phyloP scores from a whole-genome alignment of 2,888 invertebrate genomes.

The Scaptomyza tumidula region DNA sequence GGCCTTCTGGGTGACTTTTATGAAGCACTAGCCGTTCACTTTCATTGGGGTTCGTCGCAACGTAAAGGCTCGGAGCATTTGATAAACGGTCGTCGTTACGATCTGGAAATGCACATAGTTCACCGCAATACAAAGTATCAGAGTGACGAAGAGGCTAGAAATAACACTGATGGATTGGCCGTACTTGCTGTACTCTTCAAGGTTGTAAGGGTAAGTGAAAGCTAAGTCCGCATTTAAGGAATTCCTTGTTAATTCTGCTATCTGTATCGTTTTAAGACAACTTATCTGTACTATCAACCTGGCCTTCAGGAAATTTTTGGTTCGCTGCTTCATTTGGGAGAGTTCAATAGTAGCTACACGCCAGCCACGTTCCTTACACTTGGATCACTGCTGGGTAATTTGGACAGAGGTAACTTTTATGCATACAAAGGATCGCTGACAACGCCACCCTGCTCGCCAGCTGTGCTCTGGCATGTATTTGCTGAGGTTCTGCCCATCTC shows the following conservation, averaged over 20 bases:
- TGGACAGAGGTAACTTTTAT: slow-evolving; percentile 76
- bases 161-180: slow-evolving; percentile 86
- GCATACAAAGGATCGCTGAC: slow-evolving; percentile 88
- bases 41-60: slow-evolving; percentile 90
- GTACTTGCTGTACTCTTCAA: slow-evolving; percentile 88
- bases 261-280: slow-evolving; percentile 23
- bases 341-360: slow-evolving; percentile 70
- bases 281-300: slow-evolving; percentile 53
- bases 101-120: slow-evolving; percentile 88
- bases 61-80: slow-evolving; percentile 87
- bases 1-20: slow-evolving; percentile 67
- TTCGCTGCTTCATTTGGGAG: slow-evolving; percentile 56
- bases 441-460: slow-evolving; percentile 90
- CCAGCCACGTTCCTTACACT: slow-evolving; percentile 66
- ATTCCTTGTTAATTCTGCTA: not conserved
- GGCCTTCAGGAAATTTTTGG: slow-evolving; percentile 71
- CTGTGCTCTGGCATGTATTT: slow-evolving; percentile 89
- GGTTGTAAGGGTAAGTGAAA: slow-evolving; percentile 76
- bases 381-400: slow-evolving; percentile 71
- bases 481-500: slow-evolving; percentile 86
- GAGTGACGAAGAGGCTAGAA: slow-evolving; percentile 85
- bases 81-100: slow-evolving; percentile 85
- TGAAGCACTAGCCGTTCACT: slow-evolving; percentile 83
- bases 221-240: not conserved
- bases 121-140: slow-evolving; percentile 87